Evolutionary conservation across 2,797 vertebrate genomes (phyloP), one percentile per base, ranked within the genome.

Genomic region (Capromys pilorides): DNA sequence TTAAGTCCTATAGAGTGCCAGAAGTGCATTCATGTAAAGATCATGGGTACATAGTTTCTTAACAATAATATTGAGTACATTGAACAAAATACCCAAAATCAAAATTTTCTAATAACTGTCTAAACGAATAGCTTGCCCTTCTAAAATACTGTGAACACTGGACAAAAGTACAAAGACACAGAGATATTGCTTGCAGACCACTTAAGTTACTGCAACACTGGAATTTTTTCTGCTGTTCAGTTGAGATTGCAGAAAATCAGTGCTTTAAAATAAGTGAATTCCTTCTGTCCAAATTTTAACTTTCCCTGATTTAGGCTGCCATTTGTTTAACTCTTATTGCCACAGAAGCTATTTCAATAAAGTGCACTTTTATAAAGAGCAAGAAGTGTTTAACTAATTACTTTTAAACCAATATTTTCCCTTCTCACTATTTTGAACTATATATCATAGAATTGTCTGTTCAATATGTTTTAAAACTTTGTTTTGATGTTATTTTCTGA

Each of bases 321-420:
- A 69, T 62, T 92, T 11, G 67, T 80, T 86, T 90, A 91, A 89
- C 39, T 82, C 11, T 79, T 79, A 80, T 41, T 24, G 28, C n/a
- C 64, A 82, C 45, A 89, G 33, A 93, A 95, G 10, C 24, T 8
- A 16, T 24, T 95, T 86, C 80, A 36, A 31, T 36, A 83, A 18
- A 6, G 86, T 78, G n/a, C 33, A 12, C 5, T 80, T 87, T 71
- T 12, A 26, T 14, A 13, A 79, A 81, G 12, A 31, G 36, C 77
- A 93, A 94, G 49, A 80, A 81, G 16, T 54, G 18, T 62, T 69
- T 85, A 91, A 77, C 0, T 61, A 31, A 84, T 80, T 28, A 67
- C 21, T 83, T 93, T 86, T 73, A 6, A 36, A 83, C 26, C 28
- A 28, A 24, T 86, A 75, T 62, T 62, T 62, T 26, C 26, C 61